A percentile compares a stretch with the other conserved stretches of the same genome.
Evolutionary conservation across 2,797 vertebrate genomes (phyloP).

Genomic region (Diglossa cyanea): DNA sequence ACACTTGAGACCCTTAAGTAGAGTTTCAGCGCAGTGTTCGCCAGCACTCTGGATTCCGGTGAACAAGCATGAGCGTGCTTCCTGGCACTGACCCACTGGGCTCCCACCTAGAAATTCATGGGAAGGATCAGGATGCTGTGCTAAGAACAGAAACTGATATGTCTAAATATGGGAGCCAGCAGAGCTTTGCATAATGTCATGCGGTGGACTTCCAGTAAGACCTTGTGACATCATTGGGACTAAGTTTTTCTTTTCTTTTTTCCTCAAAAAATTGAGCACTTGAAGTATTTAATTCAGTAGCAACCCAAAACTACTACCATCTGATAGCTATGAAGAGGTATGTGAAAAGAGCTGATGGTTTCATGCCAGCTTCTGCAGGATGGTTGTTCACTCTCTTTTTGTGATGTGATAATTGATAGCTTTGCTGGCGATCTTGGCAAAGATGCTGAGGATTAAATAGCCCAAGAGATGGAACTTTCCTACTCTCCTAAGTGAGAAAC

Average conservation of each 20-base stretch:
- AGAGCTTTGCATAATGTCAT: not conserved
- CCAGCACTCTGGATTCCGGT: conserved; percentile 66
- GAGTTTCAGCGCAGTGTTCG: conserved; percentile 44
- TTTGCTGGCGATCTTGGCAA: conserved; percentile 57
- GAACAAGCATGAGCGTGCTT: conserved; percentile 11
- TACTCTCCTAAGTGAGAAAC: conserved; percentile 42
- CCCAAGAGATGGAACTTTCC: conserved; percentile 43
- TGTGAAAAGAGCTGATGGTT: conserved; percentile 33
- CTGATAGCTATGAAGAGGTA: conserved; percentile 50
- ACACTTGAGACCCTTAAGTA: conserved; percentile 70
- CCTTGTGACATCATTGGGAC: conserved; percentile 15
- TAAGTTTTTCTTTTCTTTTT: not conserved
- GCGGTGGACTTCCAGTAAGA: not conserved
- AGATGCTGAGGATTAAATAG: conserved; percentile 45
- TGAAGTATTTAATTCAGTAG: conserved; percentile 21
- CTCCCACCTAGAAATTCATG: conserved; percentile 39
- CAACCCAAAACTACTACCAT: conserved; percentile 34
- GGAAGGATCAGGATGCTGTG: not conserved
- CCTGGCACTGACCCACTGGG: conserved; percentile 37
- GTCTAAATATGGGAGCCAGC: conserved; percentile 1
- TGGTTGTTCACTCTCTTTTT: conserved; percentile 52
- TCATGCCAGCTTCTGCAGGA: conserved; percentile 46
- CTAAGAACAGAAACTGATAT: not conserved
- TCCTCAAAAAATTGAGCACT: not conserved
- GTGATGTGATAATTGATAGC: conserved; percentile 64